Evolutionary conservation across 2,888 invertebrate genomes (phyloP).

Genomic region (Cylindroiulus punctatus): DNA sequence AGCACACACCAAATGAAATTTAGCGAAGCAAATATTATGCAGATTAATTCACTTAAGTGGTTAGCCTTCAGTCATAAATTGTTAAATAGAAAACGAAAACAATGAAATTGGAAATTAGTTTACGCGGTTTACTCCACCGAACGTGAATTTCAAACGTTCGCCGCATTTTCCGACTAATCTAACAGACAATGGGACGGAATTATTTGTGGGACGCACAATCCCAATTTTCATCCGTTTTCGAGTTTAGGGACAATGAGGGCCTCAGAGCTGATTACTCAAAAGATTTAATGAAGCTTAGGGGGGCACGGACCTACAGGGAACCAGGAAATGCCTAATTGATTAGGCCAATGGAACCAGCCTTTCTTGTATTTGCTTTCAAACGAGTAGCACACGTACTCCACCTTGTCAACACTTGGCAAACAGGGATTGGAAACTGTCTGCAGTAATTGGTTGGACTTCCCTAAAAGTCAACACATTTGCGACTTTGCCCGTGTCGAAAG

Average conservation of each 20-base stretch:
- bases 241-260: slow-evolving; percentile 29
- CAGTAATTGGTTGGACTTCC: background rate
- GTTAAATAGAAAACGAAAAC: slow-evolving; percentile 38
- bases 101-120: slow-evolving; percentile 38
- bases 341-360: background rate
- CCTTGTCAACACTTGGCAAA: slow-evolving; percentile 1
- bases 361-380: background rate
- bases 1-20: slow-evolving; percentile 34
- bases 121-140: slow-evolving; percentile 25
- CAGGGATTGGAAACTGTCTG: slow-evolving; percentile 19
- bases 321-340: background rate
- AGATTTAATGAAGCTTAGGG: slow-evolving; percentile 19
- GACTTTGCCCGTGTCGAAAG: background rate
- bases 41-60: slow-evolving; percentile 42
- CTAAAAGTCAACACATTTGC: slow-evolving; percentile 28
- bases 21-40: slow-evolving; percentile 38
- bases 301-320: background rate
- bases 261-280: slow-evolving; percentile 14
- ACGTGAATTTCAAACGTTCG: slow-evolving; percentile 16
- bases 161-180: slow-evolving; percentile 25
- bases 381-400: background rate
- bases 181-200: slow-evolving; percentile 29
- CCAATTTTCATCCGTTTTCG: slow-evolving; percentile 28
- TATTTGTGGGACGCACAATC: slow-evolving; percentile 22
- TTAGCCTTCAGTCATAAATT: slow-evolving; percentile 42